Evolutionary conservation across 2,888 invertebrate genomes (phyloP), one percentile per base, ranked within the genome.

Genomic region (Trypoxylon attenuatum): DNA sequence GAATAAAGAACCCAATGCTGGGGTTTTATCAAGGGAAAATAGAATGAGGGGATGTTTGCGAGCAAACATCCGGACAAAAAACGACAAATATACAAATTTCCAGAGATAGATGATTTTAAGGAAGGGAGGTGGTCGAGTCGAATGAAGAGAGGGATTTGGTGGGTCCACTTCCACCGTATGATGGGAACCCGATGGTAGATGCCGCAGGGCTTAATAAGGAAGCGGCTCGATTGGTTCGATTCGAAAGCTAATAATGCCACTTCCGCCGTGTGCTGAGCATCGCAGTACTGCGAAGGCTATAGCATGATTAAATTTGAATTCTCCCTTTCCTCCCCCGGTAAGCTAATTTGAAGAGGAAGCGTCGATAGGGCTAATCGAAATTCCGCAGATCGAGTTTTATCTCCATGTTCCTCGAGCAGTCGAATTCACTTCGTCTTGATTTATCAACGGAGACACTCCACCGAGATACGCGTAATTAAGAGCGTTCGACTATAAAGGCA

Each of bases 231-330:
- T 82, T 82, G 80, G 81, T 80, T 80, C 82, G 78, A 82, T 81
- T 82, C 80, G 81, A 79, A 79, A 81, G 81, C 81, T 81, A 82
- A 83, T 83, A 82, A 82, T 77, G 78, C 75, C 69, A 76, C 80
- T 82, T 82, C 78, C 82, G 71, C 69, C 68, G 62, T 52, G 62
- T 56, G 47, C 60, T 13, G 33, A 49, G 43, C 57, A 54, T 58
- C 57, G 56, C 62, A 46, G 51, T 55, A 65, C 66, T 59, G 65
- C 52, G 62, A 45, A 57, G 50, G 67, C 61, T 62, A 50, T 58
- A 57, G 67, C 71, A 50, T 73, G 76, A 76, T 76, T 76, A 76
- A 76, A 76, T 76, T 76, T 76, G 76, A 80, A 80, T 78, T 80
- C 76, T 76, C 70, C 63, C 53, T 49, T 42, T 46, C 43, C 60